Percentiles rank a stretch among this genome's conserved stretches.
Evolutionary conservation across 2,113 vertebrate species (phyloP).

Genomic region (Plotosus lineatus): DNA sequence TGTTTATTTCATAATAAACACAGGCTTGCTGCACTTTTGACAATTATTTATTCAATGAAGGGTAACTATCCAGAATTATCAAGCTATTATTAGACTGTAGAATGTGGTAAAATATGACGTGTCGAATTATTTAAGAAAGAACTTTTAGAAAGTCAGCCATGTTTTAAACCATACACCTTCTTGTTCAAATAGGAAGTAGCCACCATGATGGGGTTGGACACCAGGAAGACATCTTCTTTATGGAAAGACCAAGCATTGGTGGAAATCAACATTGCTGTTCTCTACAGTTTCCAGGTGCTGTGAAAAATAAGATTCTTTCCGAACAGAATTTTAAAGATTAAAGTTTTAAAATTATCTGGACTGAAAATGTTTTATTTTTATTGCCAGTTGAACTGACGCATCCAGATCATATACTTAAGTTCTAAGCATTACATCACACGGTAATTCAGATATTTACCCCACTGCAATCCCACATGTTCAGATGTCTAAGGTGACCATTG

Average conservation of each 20-base stretch:
- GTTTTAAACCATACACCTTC: background rate
- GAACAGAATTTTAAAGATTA: no score
- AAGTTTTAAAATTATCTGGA: no score
- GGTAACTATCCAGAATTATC: no score
- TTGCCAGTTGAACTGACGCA: background rate
- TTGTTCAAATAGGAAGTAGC: conserved; percentile 82
- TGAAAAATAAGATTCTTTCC: no score
- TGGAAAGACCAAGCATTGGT: conserved; percentile 98
- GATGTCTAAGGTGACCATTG: conserved; percentile 95
- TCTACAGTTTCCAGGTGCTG: conserved; percentile 92
- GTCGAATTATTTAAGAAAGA: no score
- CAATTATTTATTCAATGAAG: no score
- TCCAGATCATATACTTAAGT: background rate
- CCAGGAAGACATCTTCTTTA: conserved; percentile 90
- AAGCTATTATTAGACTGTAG: no score
- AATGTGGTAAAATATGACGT: no score
- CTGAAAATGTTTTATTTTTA: no score
- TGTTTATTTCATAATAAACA: no score
- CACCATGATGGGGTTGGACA: conserved; percentile 90
- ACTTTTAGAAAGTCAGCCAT: background rate
- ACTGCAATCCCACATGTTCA: conserved; percentile 49
- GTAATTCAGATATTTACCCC: background rate
- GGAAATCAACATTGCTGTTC: conserved; percentile 96
- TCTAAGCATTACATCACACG: background rate
- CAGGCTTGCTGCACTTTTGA: no score